phyloP scores from a whole-genome alignment of 2,797 vertebrate species.

The Zenarchopterus dispar region DNA sequence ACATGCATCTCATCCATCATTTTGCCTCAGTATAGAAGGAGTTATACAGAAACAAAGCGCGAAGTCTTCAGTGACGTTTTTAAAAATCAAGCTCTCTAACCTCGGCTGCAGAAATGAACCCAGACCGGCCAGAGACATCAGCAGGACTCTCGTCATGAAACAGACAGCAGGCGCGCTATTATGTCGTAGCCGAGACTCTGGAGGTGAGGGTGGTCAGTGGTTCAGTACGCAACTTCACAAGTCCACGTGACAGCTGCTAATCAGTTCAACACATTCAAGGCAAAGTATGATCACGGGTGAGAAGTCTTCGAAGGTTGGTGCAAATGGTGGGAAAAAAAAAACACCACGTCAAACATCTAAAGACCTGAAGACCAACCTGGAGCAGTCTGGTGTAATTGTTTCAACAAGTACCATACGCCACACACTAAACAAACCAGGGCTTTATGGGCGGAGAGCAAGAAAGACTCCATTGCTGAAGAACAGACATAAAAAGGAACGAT shows the following conservation, averaged over 20 bases:
- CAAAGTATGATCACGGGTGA: no score
- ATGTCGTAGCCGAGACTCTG: neutral
- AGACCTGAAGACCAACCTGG: no score
- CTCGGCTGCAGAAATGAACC: slow-evolving; percentile 67
- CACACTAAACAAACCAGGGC: no score
- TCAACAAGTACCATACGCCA: no score
- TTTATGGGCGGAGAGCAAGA: no score
- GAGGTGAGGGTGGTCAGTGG: neutral
- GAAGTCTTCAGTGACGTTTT: slow-evolving; percentile 62
- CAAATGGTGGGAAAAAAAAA: neutral
- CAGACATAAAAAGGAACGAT: no score
- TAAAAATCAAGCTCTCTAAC: slow-evolving; percentile 64
- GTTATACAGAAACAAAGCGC: slow-evolving; percentile 56
- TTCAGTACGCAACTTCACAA: neutral
- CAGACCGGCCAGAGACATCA: slow-evolving; percentile 51
- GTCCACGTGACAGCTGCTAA: no score
- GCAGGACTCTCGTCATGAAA: slow-evolving; percentile 58
- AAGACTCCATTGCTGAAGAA: no score
- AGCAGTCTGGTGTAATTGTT: no score
- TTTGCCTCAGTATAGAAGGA: slow-evolving; percentile 53
- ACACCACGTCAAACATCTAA: no score
- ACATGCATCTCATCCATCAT: slow-evolving; percentile 84
- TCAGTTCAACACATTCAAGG: no score
- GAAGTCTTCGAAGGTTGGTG: neutral
- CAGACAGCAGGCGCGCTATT: no score